Percentiles rank a stretch among this genome's conserved stretches.
These are phyloP conservation scores for Formicarius rufipectus DNA, from an alignment of 2,113 vertebrate genomes.

Conservation along the genomic window DNA sequence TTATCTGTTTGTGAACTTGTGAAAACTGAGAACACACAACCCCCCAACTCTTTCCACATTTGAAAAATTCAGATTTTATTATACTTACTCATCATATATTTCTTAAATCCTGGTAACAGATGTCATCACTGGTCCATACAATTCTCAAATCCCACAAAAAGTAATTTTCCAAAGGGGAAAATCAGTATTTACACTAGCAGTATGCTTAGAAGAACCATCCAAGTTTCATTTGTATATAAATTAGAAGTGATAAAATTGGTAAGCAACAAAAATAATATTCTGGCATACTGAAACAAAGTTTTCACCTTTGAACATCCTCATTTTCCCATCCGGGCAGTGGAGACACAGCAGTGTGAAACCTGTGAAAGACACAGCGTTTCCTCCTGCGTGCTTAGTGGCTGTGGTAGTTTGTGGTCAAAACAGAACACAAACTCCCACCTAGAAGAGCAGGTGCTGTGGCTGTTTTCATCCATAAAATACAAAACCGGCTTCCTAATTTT, in stretches of 20 bases:
- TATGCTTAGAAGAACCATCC: not conserved
- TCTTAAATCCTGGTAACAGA: not conserved
- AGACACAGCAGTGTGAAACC: not conserved
- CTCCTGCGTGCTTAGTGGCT: accelerated
- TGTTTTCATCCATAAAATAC: not conserved
- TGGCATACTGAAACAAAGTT: not conserved
- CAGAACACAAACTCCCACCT: not conserved
- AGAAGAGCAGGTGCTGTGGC: not conserved
- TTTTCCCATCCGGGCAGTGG: not conserved
- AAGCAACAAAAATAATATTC: not conserved
- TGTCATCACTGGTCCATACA: not conserved
- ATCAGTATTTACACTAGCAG: not conserved
- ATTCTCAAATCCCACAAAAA: not conserved
- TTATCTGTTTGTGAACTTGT: not conserved
- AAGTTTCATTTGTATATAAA: not conserved
- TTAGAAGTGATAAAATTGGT: not conserved
- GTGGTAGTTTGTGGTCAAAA: too few species aligned
- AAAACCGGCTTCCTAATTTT: conserved; percentile 35
- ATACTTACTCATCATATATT: not conserved
- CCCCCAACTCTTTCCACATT: not conserved
- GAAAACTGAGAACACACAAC: not conserved
- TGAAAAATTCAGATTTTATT: not conserved
- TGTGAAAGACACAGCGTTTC: not conserved
- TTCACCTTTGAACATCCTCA: not conserved
- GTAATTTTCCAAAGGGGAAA: not conserved